Evolutionary conservation across 2,113 vertebrate species (phyloP).

Genomic region (Esox niger): DNA sequence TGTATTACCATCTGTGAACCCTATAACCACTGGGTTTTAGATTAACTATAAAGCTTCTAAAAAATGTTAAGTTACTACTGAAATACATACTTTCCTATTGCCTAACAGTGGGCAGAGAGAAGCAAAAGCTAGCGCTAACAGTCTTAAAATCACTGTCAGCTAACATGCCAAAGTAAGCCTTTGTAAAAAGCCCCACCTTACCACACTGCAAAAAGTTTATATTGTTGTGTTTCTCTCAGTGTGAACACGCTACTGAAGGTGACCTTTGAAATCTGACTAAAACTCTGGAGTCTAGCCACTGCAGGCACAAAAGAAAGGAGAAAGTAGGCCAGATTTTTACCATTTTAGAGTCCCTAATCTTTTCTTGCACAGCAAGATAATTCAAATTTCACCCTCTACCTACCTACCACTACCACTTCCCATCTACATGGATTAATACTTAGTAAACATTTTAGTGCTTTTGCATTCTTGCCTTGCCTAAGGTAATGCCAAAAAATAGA

Average conservation of each 20-base stretch:
- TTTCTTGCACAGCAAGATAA: not conserved
- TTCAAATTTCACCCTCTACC: not conserved
- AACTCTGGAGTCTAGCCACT: not conserved
- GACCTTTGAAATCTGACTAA: slow-evolving; percentile 1
- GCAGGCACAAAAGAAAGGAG: not conserved
- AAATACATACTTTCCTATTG: too few relatives aligned
- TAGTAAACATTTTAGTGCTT: not conserved
- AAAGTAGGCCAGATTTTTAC: not conserved
- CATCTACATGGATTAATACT: too few relatives aligned
- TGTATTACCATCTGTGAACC: too few relatives aligned
- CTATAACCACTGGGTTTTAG: too few relatives aligned
- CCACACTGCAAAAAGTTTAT: not conserved
- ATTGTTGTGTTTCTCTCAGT: not conserved
- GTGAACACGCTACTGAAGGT: not conserved
- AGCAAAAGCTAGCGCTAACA: not conserved
- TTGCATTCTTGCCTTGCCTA: not conserved
- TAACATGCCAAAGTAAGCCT: not conserved
- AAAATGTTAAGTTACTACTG: too few relatives aligned
- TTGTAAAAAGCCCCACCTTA: not conserved
- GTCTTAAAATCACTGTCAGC: not conserved
- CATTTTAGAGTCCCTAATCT: not conserved
- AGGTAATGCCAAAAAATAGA: not conserved
- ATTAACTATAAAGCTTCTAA: too few relatives aligned
- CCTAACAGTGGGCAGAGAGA: not conserved
- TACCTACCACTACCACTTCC: not conserved